Percentiles rank a stretch among this genome's conserved stretches.
phyloP scores from a whole-genome alignment of 1,140 invertebrate genomes.

The Maconellicoccus hirsutus region DNA sequence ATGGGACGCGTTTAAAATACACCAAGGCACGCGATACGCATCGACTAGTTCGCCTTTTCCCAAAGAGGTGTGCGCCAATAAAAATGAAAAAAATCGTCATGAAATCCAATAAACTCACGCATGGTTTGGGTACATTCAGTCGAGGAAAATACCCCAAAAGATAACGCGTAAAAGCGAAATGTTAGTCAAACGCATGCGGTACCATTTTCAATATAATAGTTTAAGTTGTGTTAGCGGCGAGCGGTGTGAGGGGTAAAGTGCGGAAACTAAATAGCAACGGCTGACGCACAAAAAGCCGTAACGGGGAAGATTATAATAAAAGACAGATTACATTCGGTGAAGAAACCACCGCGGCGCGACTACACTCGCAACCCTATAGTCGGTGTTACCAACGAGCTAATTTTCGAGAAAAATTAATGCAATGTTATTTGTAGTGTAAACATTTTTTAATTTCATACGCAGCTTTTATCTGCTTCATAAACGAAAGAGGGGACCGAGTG shows the following conservation, averaged over 20 bases:
- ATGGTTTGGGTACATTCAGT: too few species aligned
- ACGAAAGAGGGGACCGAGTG: too few species aligned
- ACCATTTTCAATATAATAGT: not conserved
- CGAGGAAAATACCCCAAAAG: too few species aligned
- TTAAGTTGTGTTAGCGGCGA: not conserved
- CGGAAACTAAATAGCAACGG: not conserved
- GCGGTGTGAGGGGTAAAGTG: not conserved
- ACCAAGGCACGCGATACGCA: too few species aligned
- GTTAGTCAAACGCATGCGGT: not conserved
- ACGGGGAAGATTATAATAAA: slow-evolving; percentile 5
- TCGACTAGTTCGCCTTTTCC: too few species aligned
- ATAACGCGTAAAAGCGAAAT: not conserved
- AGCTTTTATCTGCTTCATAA: not conserved
- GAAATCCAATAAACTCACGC: too few species aligned
- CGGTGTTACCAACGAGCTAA: not conserved
- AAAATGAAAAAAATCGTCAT: too few species aligned
- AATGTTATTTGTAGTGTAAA: slow-evolving; percentile 5
- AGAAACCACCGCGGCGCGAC: too few species aligned
- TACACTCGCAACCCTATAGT: not conserved
- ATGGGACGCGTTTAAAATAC: too few species aligned
- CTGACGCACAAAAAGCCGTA: not conserved
- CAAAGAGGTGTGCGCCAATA: too few species aligned
- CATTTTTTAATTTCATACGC: slow-evolving; percentile 5
- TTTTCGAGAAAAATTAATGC: not conserved
- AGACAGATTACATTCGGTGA: not conserved